A percentile compares a stretch with the other conserved stretches of the same genome.
Conservation (phyloP, 2,113 vertebrate species). For the Microtus richardsoni region DNA sequence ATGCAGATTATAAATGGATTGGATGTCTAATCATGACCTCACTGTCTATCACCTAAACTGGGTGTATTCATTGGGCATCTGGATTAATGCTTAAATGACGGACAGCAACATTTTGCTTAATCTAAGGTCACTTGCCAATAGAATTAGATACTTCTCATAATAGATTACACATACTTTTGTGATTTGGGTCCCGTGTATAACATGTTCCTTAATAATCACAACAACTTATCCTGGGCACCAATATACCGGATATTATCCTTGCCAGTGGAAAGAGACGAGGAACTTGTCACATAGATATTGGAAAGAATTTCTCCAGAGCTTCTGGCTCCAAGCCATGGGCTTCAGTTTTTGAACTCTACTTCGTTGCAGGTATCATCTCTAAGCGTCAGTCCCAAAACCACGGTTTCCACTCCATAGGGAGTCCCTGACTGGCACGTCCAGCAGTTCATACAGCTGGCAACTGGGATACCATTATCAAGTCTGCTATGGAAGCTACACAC, state of each 20-base stretch:
- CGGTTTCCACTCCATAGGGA: not conserved
- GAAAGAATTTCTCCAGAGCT: not conserved
- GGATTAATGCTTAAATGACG: conserved; percentile 36
- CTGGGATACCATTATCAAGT: not conserved
- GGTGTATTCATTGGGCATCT: conserved; percentile 10
- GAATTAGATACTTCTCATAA: conserved; percentile 11
- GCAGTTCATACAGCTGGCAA: not conserved
- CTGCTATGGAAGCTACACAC: not conserved
- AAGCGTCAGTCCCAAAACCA: not conserved
- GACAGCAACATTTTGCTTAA: conserved; percentile 17
- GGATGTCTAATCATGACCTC: conserved; percentile 19
- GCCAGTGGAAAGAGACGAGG: not conserved
- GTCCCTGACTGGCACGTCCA: not conserved
- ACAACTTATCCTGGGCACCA: not conserved
- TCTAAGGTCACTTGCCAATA: conserved; percentile 51
- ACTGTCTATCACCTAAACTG: not conserved
- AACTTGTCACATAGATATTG: not conserved
- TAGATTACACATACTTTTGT: conserved; percentile 49
- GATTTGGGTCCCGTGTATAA: conserved; percentile 22
- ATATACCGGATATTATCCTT: conserved; percentile 3
- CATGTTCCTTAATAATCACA: conserved; percentile 50
- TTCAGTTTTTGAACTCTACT: not conserved
- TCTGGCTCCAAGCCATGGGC: not conserved
- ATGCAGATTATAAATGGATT: conserved; percentile 60
- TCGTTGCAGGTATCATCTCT: not conserved